These are phyloP conservation scores for Coendou prehensilis DNA, from an alignment of 2,797 vertebrate genomes.

Conservation along the genomic window DNA sequence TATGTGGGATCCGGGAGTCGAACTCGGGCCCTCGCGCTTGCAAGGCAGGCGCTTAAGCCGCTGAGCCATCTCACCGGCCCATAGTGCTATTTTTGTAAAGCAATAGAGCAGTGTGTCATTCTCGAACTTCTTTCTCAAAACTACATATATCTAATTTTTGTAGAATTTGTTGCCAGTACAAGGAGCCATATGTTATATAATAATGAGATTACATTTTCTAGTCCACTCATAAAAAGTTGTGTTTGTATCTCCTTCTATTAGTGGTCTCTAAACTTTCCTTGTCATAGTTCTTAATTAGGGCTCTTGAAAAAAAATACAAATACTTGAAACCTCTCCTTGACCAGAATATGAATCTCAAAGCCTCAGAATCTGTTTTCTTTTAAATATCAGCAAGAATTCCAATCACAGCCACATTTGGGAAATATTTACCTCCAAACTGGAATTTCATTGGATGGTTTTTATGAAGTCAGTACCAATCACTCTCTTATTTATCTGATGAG, in stretches of 20 bases:
- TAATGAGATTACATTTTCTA: slow-evolving; percentile 34
- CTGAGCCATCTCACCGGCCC: no score
- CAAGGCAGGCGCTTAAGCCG: no score
- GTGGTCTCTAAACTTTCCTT: neutral
- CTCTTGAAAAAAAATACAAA: slow-evolving; percentile 21
- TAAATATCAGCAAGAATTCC: neutral
- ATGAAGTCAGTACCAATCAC: neutral
- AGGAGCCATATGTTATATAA: neutral
- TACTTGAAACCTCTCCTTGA: neutral
- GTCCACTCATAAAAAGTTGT: neutral
- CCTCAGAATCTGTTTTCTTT: neutral
- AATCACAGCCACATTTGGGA: neutral
- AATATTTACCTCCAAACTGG: neutral
- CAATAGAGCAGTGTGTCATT: neutral
- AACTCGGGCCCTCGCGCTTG: no score
- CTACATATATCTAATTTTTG: neutral
- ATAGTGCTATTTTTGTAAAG: slow-evolving; percentile 5
- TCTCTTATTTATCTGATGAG: neutral
- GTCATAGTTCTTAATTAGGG: neutral
- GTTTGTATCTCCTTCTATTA: neutral
- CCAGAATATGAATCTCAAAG: neutral
- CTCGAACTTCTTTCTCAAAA: neutral
- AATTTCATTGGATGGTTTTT: neutral
- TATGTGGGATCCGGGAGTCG: no score
- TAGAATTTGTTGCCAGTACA: neutral